These are phyloP conservation scores for Deilephila porcellus DNA, from an alignment of 2,888 invertebrate species.

Conservation along the genomic window DNA sequence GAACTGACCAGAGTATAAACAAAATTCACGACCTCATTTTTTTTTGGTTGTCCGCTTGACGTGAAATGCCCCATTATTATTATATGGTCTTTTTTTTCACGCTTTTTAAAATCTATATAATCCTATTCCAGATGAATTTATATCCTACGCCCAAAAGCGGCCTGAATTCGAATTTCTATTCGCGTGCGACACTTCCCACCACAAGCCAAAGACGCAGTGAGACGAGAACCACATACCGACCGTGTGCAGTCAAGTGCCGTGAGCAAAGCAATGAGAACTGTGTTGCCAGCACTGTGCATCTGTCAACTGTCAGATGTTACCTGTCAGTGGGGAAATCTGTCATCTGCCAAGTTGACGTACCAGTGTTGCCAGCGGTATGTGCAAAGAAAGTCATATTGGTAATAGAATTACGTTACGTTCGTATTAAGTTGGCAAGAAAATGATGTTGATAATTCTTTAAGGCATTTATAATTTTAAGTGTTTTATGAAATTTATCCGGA, in stretches of 20 bases:
- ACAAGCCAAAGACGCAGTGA: conserved; percentile 76
- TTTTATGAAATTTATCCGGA: not conserved
- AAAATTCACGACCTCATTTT: too few relatives aligned
- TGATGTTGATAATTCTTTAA: conserved; percentile 11
- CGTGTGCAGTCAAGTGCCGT: conserved; percentile 65
- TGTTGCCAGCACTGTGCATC: not conserved
- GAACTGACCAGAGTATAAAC: too few relatives aligned
- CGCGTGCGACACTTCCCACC: conserved; percentile 59
- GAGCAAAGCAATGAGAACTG: conserved; percentile 29
- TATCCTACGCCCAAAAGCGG: conserved; percentile 84
- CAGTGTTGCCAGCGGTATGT: conserved; percentile 10
- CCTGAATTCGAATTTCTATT: conserved; percentile 86
- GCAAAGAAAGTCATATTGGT: conserved; percentile 19
- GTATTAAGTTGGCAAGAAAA: not conserved
- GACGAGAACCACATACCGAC: conserved; percentile 66
- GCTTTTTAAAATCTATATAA: not conserved
- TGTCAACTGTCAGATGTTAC: not conserved
- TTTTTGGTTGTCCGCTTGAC: too few relatives aligned
- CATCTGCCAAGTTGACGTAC: not conserved
- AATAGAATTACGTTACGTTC: not conserved
- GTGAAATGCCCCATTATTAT: too few relatives aligned
- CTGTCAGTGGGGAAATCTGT: not conserved
- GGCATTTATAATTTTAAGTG: conserved; percentile 16
- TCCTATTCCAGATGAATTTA: conserved; percentile 83
- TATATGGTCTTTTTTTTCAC: too few relatives aligned